Evolutionary conservation across 1,140 invertebrate genomes (phyloP), one percentile per base, ranked within the genome.

Genomic region (Drosophila virilis): DNA sequence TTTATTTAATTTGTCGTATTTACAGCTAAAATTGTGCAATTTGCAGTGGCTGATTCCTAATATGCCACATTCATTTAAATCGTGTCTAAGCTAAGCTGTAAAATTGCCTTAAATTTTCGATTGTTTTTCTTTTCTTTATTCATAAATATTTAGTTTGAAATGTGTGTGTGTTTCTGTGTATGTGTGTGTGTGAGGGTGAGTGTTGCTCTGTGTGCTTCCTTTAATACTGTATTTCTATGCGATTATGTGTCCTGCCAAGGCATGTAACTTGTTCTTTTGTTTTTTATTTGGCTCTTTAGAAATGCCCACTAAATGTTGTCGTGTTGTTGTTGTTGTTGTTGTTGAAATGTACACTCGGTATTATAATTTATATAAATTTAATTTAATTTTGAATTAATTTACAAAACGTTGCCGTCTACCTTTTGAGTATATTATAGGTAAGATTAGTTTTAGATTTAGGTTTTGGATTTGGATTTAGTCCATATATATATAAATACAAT

Each of bases 301-400:
- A 50, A 37, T 66, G 69, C 64, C 32, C 42, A 61, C 65, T 70
- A 77, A 69, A 68, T 78, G 76, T 83, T 61, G 43, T 79, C 76
- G 40, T 71, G n/a, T n/a, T n/a, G n/a, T n/a, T n/a, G n/a, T n/a
- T n/a, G n/a, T n/a, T 59, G 40, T 71, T 60, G 22, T 52, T 66
- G 33, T 67, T 76, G 73, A 73, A 81, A 74, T 84, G 50, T 81
- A 84, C 81, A 81, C 81, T 66, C 64, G 72, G 54, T 70, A 71
- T 75, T 75, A 88, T 82, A 82, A 88, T 88, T 86, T 79, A 82
- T 77, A 79, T 82, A 50, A 64, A 74, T 81, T 81, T 73, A 75
- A 61, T 67, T 73, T 50, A 58, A 64, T 67, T 77, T 74, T 62
- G 42, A 66, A 62, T 73, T 70, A 64, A 88, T 88, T 88, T 82